Evolutionary conservation across 2,797 vertebrate genomes (phyloP).

Genomic region (Chaetophractus vellerosus): DNA sequence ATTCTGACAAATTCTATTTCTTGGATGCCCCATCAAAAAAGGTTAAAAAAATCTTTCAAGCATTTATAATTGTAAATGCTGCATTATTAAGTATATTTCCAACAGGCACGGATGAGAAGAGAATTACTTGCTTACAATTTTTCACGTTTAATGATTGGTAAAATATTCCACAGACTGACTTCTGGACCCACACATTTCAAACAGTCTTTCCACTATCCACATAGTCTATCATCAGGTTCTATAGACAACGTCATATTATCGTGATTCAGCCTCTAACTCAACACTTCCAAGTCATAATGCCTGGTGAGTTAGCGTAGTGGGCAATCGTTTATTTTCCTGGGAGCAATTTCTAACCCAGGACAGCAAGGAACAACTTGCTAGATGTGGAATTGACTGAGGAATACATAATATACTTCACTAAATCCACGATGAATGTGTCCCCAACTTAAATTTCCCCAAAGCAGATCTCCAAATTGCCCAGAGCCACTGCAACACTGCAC

Average conservation of each 20-base stretch:
- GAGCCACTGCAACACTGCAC: not conserved
- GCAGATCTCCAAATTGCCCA: not conserved
- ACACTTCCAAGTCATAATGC: not conserved
- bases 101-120: slow-evolving; percentile 7
- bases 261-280: not conserved
- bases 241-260: not conserved
- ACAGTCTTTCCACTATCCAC: not conserved
- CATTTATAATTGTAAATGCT: slow-evolving; percentile 12
- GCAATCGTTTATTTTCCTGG: not conserved
- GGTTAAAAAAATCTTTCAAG: not conserved
- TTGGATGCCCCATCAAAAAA: not conserved
- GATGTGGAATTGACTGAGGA: not conserved
- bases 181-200: not conserved
- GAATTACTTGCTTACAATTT: not conserved
- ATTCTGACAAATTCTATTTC: slow-evolving; percentile 43
- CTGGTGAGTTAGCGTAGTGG: not conserved
- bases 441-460: slow-evolving; percentile 8
- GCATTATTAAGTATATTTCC: not conserved
- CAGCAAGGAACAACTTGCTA: not conserved
- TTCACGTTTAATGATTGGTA: not conserved
- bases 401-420: not conserved
- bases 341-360: not conserved
- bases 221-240: not conserved
- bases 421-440: not conserved
- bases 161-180: slow-evolving; percentile 15